Conservation (phyloP, 2,113 vertebrate genomes). For the Anolis carolinensis region DNA sequence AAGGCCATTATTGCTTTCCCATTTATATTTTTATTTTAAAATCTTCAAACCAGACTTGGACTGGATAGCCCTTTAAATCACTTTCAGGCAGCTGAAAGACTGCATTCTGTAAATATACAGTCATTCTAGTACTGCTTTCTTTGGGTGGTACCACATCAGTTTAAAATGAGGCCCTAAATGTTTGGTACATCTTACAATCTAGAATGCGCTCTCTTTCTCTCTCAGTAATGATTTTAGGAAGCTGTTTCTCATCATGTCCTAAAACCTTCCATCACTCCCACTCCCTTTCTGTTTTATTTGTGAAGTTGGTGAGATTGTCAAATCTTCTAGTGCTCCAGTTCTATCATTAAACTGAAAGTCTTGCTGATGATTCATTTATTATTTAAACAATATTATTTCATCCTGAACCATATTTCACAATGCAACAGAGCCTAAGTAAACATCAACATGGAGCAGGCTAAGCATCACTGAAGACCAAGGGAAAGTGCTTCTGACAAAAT, state of each 20-base stretch:
- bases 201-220: too few species aligned
- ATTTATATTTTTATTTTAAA: not conserved
- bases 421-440: not conserved
- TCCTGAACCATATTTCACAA: not conserved
- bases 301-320: not conserved
- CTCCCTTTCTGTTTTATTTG: not conserved
- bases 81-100: not conserved
- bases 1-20: not conserved
- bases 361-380: not conserved
- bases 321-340: not conserved
- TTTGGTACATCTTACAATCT: not conserved
- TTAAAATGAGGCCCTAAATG: too few species aligned
- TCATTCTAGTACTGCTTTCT: not conserved
- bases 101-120: not conserved
- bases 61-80: too few species aligned
- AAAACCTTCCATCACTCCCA: not conserved
- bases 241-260: not conserved
- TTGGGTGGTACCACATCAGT: not conserved
- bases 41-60: not conserved
- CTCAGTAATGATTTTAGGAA: not conserved
- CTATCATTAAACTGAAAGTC: conserved; percentile 1
- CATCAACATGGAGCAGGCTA: not conserved
- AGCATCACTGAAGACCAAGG: not conserved
- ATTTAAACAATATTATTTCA: not conserved
- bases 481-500: conserved; percentile 27